Evolutionary conservation across 1,140 invertebrate species (phyloP).

Genomic region (Listronotus bonariensis): DNA sequence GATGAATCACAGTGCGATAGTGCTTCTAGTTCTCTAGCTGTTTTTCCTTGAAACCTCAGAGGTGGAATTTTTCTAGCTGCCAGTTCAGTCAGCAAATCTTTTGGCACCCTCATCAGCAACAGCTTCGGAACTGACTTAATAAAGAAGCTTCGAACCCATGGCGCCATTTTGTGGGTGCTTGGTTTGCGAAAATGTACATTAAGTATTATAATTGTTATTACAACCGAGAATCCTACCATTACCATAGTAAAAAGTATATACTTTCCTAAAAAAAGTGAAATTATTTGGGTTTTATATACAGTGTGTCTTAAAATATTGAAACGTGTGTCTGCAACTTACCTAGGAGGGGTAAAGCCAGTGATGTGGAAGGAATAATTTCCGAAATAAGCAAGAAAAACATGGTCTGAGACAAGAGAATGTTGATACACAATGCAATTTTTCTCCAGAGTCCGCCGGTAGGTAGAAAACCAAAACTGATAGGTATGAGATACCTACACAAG

Average conservation of each 20-base stretch:
- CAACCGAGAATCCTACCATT: conserved; percentile 92
- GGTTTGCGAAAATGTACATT: conserved; percentile 99
- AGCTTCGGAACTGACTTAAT: conserved; percentile 83
- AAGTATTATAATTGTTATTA: conserved; percentile 95
- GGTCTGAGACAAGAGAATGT: conserved; percentile 96
- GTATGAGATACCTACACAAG: conserved; percentile 91
- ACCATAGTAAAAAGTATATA: conserved; percentile 99
- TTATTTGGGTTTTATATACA: too few species aligned
- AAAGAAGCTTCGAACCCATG: conserved; percentile 88
- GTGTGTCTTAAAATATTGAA: too few species aligned
- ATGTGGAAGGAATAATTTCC: conserved; percentile 98
- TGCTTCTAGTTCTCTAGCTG: conserved; percentile 61
- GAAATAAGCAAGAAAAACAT: conserved; percentile 99
- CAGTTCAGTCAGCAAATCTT: conserved; percentile 76
- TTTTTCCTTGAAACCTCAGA: conserved; percentile 57
- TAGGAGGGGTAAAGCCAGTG: conserved; percentile 91
- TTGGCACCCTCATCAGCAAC: conserved; percentile 83
- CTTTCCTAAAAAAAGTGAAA: conserved; percentile 63
- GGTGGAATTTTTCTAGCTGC: conserved; percentile 76
- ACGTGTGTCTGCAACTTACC: too few species aligned
- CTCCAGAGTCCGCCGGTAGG: conserved; percentile 96
- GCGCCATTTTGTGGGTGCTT: conserved; percentile 95
- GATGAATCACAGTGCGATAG: conserved; percentile 73
- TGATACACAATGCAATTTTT: conserved; percentile 97
- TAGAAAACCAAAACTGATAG: conserved; percentile 95